phyloP scores from a whole-genome alignment of 1,140 invertebrate genomes.

The Campoletis sonorensis region DNA sequence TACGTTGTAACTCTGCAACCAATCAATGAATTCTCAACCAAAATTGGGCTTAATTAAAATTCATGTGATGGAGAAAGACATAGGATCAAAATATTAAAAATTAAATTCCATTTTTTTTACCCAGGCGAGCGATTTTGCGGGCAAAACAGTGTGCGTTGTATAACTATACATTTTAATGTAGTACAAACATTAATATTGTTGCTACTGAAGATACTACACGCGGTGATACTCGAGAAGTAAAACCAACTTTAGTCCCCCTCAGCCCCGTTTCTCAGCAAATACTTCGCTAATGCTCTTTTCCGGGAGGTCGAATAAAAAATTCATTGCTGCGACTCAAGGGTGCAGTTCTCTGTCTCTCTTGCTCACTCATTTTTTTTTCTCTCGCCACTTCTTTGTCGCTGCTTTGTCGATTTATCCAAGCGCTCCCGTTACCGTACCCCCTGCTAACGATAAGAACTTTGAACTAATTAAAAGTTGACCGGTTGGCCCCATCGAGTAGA shows the following conservation, averaged over 20 bases:
- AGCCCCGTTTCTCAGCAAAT: constrained; percentile 1
- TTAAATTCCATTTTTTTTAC: too few species aligned
- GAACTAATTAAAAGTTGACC: constrained; percentile 50
- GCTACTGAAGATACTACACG: neutral
- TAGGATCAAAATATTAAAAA: too few species aligned
- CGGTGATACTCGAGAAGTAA: neutral
- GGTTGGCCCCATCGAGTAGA: constrained; percentile 5
- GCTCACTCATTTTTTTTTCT: neutral
- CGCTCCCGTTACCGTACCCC: neutral
- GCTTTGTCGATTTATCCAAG: constrained; percentile 32
- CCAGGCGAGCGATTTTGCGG: too few species aligned
- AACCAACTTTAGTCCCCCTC: neutral
- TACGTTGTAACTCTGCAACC: too few species aligned
- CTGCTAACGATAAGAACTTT: constrained; percentile 41
- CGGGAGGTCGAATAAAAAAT: constrained; percentile 35
- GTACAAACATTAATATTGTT: neutral
- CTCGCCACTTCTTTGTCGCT: constrained; percentile 2
- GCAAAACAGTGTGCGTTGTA: neutral
- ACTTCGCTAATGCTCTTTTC: constrained; percentile 36
- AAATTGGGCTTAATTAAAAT: too few species aligned
- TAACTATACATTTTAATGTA: neutral
- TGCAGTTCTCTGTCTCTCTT: neutral
- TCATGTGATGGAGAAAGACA: too few species aligned
- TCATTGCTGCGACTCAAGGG: constrained; percentile 23
- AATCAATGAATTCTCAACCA: too few species aligned